A percentile compares a stretch with the other conserved stretches of the same genome.
Evolutionary conservation across 2,888 invertebrate species (phyloP).

Genomic region (Unio pictorum): DNA sequence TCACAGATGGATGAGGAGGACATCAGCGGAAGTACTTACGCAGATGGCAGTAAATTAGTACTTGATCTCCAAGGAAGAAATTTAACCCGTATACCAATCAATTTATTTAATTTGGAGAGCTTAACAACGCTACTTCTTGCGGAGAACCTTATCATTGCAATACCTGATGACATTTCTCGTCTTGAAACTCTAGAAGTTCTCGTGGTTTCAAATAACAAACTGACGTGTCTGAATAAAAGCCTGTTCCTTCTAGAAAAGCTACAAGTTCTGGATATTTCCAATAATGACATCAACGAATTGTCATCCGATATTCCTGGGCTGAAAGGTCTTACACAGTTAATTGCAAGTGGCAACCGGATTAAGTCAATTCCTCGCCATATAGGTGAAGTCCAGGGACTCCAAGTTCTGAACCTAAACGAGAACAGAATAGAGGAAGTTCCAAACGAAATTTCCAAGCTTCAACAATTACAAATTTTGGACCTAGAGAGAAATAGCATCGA

Average conservation of each 20-base stretch:
- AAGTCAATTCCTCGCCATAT: conserved; percentile 52
- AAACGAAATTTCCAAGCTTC: conserved; percentile 47
- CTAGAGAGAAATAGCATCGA: conserved; percentile 62
- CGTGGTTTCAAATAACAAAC: conserved; percentile 50
- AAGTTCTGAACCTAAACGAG: conserved; percentile 54
- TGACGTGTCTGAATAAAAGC: conserved; percentile 44
- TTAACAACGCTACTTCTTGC: conserved; percentile 53
- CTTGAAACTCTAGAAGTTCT: conserved; percentile 54
- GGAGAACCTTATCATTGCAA: conserved; percentile 54
- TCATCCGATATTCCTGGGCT: conserved; percentile 50
- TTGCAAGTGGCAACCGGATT: conserved; percentile 55
- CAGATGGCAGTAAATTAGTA: conserved; percentile 43
- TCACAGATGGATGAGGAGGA: conserved; percentile 33
- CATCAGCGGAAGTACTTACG: conserved; percentile 37
- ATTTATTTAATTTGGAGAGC: conserved; percentile 40
- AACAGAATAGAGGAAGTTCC: conserved; percentile 59
- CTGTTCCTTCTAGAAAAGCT: conserved; percentile 49
- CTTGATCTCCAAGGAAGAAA: conserved; percentile 43
- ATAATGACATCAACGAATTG: conserved; percentile 57
- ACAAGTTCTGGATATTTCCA: conserved; percentile 57
- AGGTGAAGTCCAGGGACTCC: conserved; percentile 46
- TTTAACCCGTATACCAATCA: conserved; percentile 42
- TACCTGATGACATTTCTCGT: conserved; percentile 53
- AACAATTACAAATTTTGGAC: conserved; percentile 57
- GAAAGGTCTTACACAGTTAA: conserved; percentile 46